Conservation (phyloP, 2,113 vertebrate species). For the Suricata suricatta region DNA sequence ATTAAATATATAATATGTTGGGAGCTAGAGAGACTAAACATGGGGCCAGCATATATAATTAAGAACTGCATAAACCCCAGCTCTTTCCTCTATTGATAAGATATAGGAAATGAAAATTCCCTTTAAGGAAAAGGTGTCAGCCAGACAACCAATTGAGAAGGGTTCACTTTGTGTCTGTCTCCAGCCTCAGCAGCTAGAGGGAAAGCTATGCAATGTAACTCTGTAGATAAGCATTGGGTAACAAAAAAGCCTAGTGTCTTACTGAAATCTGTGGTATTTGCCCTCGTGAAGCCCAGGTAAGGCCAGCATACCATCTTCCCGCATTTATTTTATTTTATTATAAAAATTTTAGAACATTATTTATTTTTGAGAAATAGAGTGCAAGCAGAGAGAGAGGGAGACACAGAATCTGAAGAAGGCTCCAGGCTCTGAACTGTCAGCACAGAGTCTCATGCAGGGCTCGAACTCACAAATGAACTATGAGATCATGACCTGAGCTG, state of each 20-base stretch:
- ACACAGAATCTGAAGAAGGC: too few species aligned
- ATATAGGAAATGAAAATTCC: background rate
- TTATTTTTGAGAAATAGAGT: too few species aligned
- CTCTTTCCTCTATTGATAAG: background rate
- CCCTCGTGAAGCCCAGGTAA: background rate
- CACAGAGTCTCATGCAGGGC: too few species aligned
- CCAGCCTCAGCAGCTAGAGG: background rate
- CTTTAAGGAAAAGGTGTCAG: background rate
- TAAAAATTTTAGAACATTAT: too few species aligned
- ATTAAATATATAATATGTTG: background rate
- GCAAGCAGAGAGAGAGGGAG: too few species aligned
- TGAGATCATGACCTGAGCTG: too few species aligned
- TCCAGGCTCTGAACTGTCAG: too few species aligned
- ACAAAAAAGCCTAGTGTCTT: background rate
- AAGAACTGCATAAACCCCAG: background rate
- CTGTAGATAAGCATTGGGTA: background rate
- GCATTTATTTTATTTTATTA: background rate
- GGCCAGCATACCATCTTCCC: background rate
- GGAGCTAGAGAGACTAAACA: constrained; percentile 10
- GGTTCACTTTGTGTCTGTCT: background rate
- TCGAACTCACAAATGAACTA: too few species aligned
- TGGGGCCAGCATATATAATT: background rate
- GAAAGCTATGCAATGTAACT: background rate
- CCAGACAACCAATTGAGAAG: background rate
- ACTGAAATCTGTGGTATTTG: background rate